Evolutionary conservation across 1,140 invertebrate genomes (phyloP), one percentile per base, ranked within the genome.

Genomic region (Drosophila trapezifrons): DNA sequence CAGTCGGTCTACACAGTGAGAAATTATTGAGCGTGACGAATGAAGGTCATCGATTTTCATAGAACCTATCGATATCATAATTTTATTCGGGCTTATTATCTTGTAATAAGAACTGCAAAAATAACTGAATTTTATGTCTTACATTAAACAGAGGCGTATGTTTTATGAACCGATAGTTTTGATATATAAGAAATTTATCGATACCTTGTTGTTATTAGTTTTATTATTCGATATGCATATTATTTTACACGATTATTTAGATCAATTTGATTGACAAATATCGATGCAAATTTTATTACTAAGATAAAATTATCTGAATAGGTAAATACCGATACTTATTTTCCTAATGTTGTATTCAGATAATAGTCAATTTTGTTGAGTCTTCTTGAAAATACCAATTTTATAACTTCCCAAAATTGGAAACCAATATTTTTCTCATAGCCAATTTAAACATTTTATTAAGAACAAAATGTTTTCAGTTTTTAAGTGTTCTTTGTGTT

Each of bases 1-100:
- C 66, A 46, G 20, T 20, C 65, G 52, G 29, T 17, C 1, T 52
- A 18, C 84, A 87, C 84, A 80, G 73, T 29, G 29, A 55, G 29
- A 79, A 76, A 66, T 52, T 12, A 22, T n/a, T n/a, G n/a, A n/a
- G n/a, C n/a, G n/a, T n/a, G n/a, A 15, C 12, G 13, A 6, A 3
- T 8, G 1, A 15, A 9, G 10, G 6, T 15, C 15, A n/a, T 15
- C 0, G 20, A 9, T 8, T 9, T 15, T 22, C 8, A 7, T 2
- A 8, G 12, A 8, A 22, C 7, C 15, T 40, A 8, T 45, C 2
- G 3, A 46, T 46, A 1, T 22, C 7, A 29, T n/a, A 17, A 0
- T 1, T 27, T 27, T 40, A 17, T 9, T 9, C 3, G 3, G 8
- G 38, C 2, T 40, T 40, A 8, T 9, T 32, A 32, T 10, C 2